Percentiles rank a stretch among this genome's conserved stretches.
phyloP scores from a whole-genome alignment of 2,888 invertebrate species.

The Netelia inedita region DNA sequence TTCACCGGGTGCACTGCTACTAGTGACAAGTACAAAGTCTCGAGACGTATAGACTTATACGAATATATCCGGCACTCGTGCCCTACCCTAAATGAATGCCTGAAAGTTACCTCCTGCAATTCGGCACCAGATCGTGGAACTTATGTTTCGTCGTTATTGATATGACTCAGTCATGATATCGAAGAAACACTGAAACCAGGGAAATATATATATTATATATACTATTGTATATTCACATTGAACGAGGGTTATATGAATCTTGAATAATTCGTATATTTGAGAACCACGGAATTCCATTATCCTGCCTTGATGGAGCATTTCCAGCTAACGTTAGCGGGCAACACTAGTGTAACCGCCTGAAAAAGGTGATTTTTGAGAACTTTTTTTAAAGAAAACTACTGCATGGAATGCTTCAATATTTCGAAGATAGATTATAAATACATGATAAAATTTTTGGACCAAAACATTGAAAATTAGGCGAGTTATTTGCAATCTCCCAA shows the following conservation, averaged over 20 bases:
- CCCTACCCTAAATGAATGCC: constrained; percentile 50
- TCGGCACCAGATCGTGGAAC: constrained; percentile 17
- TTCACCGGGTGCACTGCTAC: constrained; percentile 42
- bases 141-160: constrained; percentile 63
- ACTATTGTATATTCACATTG: background rate
- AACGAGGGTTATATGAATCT: constrained; percentile 18
- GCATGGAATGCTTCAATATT: too few species aligned
- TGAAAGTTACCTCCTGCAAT: constrained; percentile 46
- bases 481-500: too few species aligned
- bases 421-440: too few species aligned
- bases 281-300: constrained; percentile 39
- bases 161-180: constrained; percentile 62
- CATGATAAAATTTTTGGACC: too few species aligned
- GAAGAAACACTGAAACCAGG: constrained; percentile 24
- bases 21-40: constrained; percentile 41
- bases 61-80: constrained; percentile 24
- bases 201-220: constrained; percentile 9
- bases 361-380: too few species aligned
- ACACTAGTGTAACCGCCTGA: too few species aligned
- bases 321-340: constrained; percentile 9
- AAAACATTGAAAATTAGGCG: too few species aligned
- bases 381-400: too few species aligned
- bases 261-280: constrained; percentile 32
- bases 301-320: constrained; percentile 17
- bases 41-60: constrained; percentile 16